Base-by-base conservation (phyloP, 2,888 invertebrate species). In the Graphium colonna region DNA sequence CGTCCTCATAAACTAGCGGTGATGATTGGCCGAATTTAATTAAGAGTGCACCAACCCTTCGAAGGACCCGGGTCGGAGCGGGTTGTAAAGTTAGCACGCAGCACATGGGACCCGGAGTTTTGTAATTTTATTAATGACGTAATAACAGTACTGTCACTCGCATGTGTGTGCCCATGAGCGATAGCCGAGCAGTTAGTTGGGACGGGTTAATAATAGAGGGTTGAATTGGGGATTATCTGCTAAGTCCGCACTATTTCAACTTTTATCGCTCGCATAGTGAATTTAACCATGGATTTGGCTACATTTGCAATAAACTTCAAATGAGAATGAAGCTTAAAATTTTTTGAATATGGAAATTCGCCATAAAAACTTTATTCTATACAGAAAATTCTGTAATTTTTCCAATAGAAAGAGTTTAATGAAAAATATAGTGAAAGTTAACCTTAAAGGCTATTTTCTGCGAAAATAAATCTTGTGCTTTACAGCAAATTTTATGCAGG, bases 71-170 rank as follows among this genome's bases (percentile, higher is more conserved):
- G 63, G 64, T 44, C 65, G 64, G 69, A 81, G 77, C 72, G 75
- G 77, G 71, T 72, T 77, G 75, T 81, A 82, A 84, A 84, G 71
- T 82, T 74, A 60, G 71, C 70, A 72, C 64, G 56, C 68, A 64
- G 73, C 86, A 85, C 83, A 86, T 85, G 86, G 83, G 80, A 2
- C 77, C 68, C 71, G 64, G 75, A 87, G 81, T 89, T 88, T 89
- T 89, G 88, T 88, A 89, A 89, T 89, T 88, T 89, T 89, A 89
- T 89, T 89, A 89, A 89, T 89, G 89, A 89, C 77, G 87, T 88
- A 89, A 89, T 89, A 89, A 89, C 89, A 81, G 84, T 80, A 78
- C 81, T 88, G 89, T 88, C 89, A 89, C 73, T 69, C 79, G 83
- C 89, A 89, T 87, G 87, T 85, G 86, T 82, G 81, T 78, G 81